A percentile compares a stretch with the other conserved stretches of the same genome.
Evolutionary conservation across 2,113 vertebrate species (phyloP).

Genomic region (Taxidea taxus): DNA sequence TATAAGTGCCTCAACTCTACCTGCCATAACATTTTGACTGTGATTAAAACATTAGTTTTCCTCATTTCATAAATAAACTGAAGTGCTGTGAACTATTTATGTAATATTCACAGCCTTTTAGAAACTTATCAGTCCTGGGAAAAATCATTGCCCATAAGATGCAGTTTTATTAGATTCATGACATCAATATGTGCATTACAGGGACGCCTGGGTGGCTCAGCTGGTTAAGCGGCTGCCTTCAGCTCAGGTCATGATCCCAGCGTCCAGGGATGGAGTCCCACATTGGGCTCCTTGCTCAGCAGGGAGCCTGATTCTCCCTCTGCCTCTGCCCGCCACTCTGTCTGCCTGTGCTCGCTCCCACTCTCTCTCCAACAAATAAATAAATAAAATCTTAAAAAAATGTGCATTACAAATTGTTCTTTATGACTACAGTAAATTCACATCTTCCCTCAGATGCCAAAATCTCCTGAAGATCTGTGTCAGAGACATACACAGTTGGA

Average conservation of each 20-base stretch:
- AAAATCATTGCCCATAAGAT: not conserved
- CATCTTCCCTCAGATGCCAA: constrained; percentile 14
- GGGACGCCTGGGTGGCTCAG: too few relatives aligned
- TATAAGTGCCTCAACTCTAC: not conserved
- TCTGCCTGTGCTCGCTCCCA: too few relatives aligned
- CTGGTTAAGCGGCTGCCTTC: too few relatives aligned
- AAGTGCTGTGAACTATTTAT: not conserved
- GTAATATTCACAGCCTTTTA: constrained; percentile 4
- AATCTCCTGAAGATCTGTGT: constrained; percentile 13
- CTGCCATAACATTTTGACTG: not conserved
- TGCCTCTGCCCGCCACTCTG: too few relatives aligned
- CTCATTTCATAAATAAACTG: not conserved
- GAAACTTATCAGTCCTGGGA: not conserved
- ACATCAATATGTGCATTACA: constrained; percentile 56
- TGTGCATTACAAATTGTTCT: constrained; percentile 44
- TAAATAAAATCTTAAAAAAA: too few relatives aligned
- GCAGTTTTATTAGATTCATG: constrained; percentile 35
- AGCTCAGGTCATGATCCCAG: too few relatives aligned
- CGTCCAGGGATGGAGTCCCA: too few relatives aligned
- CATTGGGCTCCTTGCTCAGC: too few relatives aligned
- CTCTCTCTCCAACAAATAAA: too few relatives aligned
- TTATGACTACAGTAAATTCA: constrained; percentile 53
- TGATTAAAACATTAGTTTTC: not conserved
- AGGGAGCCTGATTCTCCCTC: too few relatives aligned
- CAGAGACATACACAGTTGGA: not conserved